Base-by-base conservation (phyloP, 1,140 invertebrate genomes). In the Brachionus plicatilis region DNA sequence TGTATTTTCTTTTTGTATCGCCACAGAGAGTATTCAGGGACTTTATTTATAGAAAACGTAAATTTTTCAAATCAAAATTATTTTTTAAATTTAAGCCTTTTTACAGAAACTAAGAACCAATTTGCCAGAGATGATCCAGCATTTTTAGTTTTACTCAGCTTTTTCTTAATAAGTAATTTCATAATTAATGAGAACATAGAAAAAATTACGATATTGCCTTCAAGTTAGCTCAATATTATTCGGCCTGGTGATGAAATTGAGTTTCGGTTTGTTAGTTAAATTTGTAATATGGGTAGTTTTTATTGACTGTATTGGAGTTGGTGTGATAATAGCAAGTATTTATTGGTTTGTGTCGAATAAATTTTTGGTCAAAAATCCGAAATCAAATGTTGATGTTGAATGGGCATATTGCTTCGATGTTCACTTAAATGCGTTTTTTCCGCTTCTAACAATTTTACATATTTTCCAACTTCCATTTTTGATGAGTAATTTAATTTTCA, bases 361-460 rank as follows among this genome's bases (percentile, higher is more conserved):
- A 86, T 98, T 96, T 90, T 90, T 99, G 86, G 82, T 89, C n/a
- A 85, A 87, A 65, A 86, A 87, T 14, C 88, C 88, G 41, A 92
- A 93, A 87, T 92, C 94, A 88, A 88, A 88, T 75, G 88, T 91
- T 85, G 92, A 93, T 90, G 96, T 99, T 75, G 97, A 99, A 90
- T 99, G 97, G 97, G 97, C 94, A 2, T 99, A 98, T 90, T 93
- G 95, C 37, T 99, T 99, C 91, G 97, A 99, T 90, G 95, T 99
- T 53, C 97, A 99, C 91, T 92, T 99, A 84, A 99, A 99, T 91
- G 97, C 97, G 7, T 97, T 97, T 89, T 97, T 99, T 90, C 97
- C 97, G 79, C 92, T 96, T 3, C 91, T 99, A 27, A 93, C 97
- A 84, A 93, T 99, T 86, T 91, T 99, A 45, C 96, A 99, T 90